Conservation (phyloP, 2,113 vertebrate genomes). For the Balaenoptera acutorostrata region DNA sequence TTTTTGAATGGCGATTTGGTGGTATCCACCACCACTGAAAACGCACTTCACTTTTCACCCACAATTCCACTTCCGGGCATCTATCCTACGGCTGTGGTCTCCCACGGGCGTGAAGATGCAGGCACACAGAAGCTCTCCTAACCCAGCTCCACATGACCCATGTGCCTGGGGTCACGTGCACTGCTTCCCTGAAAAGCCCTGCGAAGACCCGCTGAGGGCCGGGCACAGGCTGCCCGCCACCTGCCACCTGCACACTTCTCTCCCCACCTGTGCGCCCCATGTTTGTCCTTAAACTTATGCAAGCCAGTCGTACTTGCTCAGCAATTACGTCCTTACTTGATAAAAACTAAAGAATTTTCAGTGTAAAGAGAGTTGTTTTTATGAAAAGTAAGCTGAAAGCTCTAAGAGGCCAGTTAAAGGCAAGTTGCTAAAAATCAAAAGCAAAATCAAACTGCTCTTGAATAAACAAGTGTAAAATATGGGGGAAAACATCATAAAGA, state of each 20-base stretch:
- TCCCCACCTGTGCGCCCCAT: not conserved
- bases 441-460: not conserved
- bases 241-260: accelerated
- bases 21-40: accelerated
- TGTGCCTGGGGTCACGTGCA: accelerated
- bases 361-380: not conserved
- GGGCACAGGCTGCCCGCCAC: not conserved
- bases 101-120: accelerated
- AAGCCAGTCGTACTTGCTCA: accelerated
- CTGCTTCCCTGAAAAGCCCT: not conserved
- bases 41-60: not conserved
- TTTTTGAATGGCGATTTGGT: not conserved
- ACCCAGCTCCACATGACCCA: accelerated
- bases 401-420: not conserved
- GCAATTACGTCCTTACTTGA: not conserved
- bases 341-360: not conserved
- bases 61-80: not conserved
- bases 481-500: accelerated
- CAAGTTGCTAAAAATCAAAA: not conserved
- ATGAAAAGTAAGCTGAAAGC: not conserved
- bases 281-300: not conserved
- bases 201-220: accelerated
- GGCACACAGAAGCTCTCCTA: too few species aligned
- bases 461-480: not conserved
- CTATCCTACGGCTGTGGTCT: not conserved